A percentile compares a stretch with the other conserved stretches of the same genome.
phyloP scores from a whole-genome alignment of 2,113 vertebrate species.

The Eolophus roseicapilla region DNA sequence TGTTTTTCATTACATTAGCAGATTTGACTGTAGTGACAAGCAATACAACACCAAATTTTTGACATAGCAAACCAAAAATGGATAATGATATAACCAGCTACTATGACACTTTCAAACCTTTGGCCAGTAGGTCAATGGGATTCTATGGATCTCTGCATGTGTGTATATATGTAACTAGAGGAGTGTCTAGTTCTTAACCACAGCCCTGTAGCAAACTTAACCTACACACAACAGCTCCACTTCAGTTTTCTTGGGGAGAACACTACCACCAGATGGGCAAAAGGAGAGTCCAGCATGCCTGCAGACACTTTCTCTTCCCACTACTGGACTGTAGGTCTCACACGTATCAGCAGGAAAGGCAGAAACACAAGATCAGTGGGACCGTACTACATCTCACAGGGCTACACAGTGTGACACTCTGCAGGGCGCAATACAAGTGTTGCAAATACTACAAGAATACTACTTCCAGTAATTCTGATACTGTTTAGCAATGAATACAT shows the following conservation, averaged over 20 bases:
- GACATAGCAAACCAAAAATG: not conserved
- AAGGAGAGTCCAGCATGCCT: not conserved
- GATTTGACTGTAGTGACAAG: not conserved
- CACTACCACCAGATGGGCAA: not conserved
- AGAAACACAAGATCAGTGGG: not conserved
- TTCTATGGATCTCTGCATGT: not conserved
- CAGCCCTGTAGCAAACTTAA: not conserved
- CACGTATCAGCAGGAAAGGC: not conserved
- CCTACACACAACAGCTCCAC: rapidly evolving
- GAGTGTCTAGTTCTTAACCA: not conserved
- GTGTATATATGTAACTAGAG: not conserved
- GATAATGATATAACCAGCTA: not conserved
- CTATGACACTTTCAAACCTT: not conserved
- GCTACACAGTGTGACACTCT: rapidly evolving
- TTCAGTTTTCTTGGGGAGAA: rapidly evolving
- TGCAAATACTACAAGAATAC: not conserved
- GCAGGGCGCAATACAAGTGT: rapidly evolving
- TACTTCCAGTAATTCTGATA: not conserved
- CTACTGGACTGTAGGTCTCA: not conserved
- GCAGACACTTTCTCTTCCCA: not conserved
- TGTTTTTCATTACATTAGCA: not conserved
- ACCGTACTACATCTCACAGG: not conserved
- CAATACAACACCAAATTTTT: not conserved
- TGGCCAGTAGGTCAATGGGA: not conserved
- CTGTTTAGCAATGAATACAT: not conserved